phyloP scores from a whole-genome alignment of 2,888 invertebrate species.

The Ferrisia virgata region DNA sequence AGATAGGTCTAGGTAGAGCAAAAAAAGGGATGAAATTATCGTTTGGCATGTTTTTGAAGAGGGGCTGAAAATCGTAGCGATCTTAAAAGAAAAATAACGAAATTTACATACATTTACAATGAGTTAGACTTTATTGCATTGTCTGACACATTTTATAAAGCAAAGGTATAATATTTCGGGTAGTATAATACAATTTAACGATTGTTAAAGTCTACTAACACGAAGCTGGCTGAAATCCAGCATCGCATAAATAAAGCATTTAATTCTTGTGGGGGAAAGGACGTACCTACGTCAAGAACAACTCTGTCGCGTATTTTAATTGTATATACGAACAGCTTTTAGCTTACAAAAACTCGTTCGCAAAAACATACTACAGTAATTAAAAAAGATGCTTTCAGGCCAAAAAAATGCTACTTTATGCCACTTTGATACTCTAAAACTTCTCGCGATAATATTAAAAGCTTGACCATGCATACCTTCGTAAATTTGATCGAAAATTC shows the following conservation, averaged over 20 bases:
- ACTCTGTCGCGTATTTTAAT: conserved; percentile 30
- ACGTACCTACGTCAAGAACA: conserved; percentile 21
- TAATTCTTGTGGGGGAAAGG: conserved; percentile 21
- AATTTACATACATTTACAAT: conserved; percentile 26
- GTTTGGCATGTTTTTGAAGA: neutral
- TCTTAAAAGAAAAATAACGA: neutral
- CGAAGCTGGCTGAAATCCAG: conserved; percentile 27
- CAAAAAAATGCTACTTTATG: neutral
- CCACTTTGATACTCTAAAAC: neutral
- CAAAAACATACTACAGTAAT: neutral
- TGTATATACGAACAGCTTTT: neutral
- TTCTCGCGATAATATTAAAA: neutral
- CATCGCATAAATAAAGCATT: conserved; percentile 26
- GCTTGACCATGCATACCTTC: too few relatives aligned
- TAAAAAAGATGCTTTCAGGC: conserved; percentile 3
- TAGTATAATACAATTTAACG: conserved; percentile 24
- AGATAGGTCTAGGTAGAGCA: too few relatives aligned
- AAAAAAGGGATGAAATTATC: neutral
- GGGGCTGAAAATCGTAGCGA: neutral
- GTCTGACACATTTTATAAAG: conserved; percentile 28
- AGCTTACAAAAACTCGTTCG: neutral
- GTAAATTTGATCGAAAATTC: neutral
- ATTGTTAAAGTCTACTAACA: conserved; percentile 30
- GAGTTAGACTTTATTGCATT: conserved; percentile 17
- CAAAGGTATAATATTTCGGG: conserved; percentile 19